phyloP scores from a whole-genome alignment of 2,797 vertebrate genomes.

The Danio albolineatus region DNA sequence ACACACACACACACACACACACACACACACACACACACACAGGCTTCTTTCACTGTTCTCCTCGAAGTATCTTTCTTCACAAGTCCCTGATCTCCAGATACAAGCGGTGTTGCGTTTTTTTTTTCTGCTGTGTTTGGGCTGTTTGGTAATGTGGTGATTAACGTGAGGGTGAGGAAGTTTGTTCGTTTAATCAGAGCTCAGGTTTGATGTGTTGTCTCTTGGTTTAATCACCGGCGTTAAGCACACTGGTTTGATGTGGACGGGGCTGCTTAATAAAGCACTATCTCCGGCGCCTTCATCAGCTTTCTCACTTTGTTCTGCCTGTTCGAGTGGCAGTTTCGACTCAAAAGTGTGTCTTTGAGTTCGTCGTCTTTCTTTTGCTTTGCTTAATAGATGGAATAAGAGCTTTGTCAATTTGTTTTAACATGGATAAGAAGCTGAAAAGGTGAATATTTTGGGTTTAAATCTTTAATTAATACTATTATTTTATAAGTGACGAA shows the following conservation, averaged over 20 bases:
- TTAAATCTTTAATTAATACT: no score
- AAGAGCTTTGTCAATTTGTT: neutral
- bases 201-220: conserved; percentile 83
- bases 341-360: conserved; percentile 50
- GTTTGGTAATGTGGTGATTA: conserved; percentile 74
- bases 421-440: neutral
- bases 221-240: conserved; percentile 77
- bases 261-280: conserved; percentile 79
- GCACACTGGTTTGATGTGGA: conserved; percentile 83
- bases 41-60: conserved; percentile 46
- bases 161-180: conserved; percentile 67
- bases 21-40: conserved; percentile 56
- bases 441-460: no score
- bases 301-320: conserved; percentile 71
- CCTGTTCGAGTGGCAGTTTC: conserved; percentile 62
- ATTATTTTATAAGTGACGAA: no score
- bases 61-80: conserved; percentile 68
- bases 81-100: conserved; percentile 71
- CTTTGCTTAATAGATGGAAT: neutral
- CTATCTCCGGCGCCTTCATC: conserved; percentile 80
- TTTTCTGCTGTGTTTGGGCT: conserved; percentile 62
- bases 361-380: conserved; percentile 7
- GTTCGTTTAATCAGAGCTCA: conserved; percentile 78
- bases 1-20: conserved; percentile 44
- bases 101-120: conserved; percentile 49